Conservation (phyloP, 2,888 invertebrate genomes). For the Drosophila neotestacea region DNA sequence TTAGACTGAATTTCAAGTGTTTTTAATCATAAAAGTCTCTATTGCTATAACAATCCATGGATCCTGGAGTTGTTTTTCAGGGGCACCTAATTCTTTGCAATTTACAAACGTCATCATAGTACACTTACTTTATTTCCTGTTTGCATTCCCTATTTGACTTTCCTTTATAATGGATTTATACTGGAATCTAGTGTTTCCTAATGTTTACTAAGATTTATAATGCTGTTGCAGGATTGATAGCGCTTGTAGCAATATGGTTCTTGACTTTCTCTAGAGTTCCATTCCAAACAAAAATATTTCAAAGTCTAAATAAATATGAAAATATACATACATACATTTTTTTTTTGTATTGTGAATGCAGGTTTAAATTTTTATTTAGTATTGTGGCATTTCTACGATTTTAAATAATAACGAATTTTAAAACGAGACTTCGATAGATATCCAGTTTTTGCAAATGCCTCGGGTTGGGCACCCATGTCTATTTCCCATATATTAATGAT, state of each 20-base stretch:
- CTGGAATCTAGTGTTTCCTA: neutral
- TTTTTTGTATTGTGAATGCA: conserved; percentile 3
- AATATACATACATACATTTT: neutral
- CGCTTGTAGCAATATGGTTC: neutral
- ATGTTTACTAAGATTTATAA: neutral
- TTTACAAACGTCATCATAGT: neutral
- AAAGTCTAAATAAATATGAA: neutral
- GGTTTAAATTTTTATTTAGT: conserved; percentile 11
- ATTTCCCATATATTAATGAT: conserved; percentile 7
- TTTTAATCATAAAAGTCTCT: neutral
- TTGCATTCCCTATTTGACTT: neutral
- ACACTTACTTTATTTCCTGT: neutral
- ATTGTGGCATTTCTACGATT: conserved; percentile 6
- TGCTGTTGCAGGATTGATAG: neutral
- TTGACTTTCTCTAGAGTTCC: too few species aligned
- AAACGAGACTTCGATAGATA: conserved; percentile 1
- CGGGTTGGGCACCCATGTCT: neutral
- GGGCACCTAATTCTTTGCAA: neutral
- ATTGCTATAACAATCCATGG: neutral
- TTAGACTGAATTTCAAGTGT: neutral
- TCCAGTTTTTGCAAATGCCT: neutral
- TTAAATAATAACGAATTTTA: conserved; percentile 6
- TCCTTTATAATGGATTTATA: neutral
- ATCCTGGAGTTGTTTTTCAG: neutral
- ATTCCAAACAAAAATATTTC: too few species aligned